Conservation (phyloP, 2,888 invertebrate genomes). For the Keiferia lycopersicella region DNA sequence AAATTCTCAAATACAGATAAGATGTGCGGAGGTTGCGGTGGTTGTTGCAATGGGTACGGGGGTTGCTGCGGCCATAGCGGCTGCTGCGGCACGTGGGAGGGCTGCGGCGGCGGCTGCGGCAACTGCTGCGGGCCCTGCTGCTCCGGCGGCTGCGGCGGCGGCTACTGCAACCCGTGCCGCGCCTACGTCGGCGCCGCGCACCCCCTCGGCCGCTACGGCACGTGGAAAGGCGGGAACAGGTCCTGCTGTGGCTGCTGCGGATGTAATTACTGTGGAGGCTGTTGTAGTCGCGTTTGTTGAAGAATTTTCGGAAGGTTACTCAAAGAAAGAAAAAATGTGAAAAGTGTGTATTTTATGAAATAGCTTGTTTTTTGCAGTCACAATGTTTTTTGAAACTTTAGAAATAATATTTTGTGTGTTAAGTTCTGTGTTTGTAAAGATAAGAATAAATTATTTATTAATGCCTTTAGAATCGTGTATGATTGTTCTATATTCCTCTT, state of each 20-base stretch:
- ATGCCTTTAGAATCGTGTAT: background rate
- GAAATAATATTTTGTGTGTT: too few relatives aligned
- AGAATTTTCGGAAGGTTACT: background rate
- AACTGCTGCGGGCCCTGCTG: slow-evolving; percentile 61
- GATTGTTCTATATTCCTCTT: too few relatives aligned
- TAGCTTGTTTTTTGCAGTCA: too few relatives aligned
- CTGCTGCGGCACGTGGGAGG: slow-evolving; percentile 42
- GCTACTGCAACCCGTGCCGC: slow-evolving; percentile 44
- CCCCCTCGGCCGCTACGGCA: slow-evolving; percentile 23
- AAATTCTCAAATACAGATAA: background rate
- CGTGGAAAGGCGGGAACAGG: slow-evolving; percentile 27
- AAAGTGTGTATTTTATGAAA: too few relatives aligned
- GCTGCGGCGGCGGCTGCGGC: slow-evolving; percentile 20
- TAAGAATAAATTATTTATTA: slow-evolving; percentile 13
- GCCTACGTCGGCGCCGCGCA: slow-evolving; percentile 28
- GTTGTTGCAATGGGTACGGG: slow-evolving; percentile 68
- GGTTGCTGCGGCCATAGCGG: slow-evolving; percentile 50
- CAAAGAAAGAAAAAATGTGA: too few relatives aligned
- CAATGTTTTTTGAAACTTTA: too few relatives aligned
- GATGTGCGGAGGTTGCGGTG: slow-evolving; percentile 49
- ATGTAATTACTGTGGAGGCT: background rate
- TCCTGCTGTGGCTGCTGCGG: slow-evolving; percentile 27
- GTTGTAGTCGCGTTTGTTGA: slow-evolving; percentile 8
- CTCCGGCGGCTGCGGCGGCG: slow-evolving; percentile 66
- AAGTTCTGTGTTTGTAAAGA: slow-evolving; percentile 8